Conservation (phyloP, 2,888 invertebrate genomes). For the Cordilura impudica region DNA sequence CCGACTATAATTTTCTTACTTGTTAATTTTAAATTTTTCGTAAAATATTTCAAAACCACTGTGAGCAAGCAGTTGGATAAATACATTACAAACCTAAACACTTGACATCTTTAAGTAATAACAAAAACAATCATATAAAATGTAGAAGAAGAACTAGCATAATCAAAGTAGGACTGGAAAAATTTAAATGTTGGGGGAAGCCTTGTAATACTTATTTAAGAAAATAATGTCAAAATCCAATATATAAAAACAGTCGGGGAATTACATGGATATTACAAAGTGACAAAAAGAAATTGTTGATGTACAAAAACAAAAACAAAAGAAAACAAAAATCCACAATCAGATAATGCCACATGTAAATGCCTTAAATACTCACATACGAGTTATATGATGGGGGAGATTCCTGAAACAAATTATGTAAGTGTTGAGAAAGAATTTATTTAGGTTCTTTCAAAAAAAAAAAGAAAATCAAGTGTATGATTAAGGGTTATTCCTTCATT, state of each 20-base stretch:
- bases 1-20: too few species aligned
- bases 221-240: slow-evolving; percentile 8
- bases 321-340: background rate
- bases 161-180: background rate
- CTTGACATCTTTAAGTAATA: slow-evolving; percentile 35
- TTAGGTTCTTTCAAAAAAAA: background rate
- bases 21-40: too few species aligned
- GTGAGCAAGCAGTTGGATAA: background rate
- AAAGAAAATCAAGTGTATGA: background rate
- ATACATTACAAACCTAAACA: background rate
- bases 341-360: background rate
- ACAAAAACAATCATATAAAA: slow-evolving; percentile 15
- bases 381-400: background rate
- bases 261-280: slow-evolving; percentile 12
- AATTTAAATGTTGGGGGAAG: background rate
- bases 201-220: slow-evolving; percentile 12
- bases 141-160: background rate
- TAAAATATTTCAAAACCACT: background rate
- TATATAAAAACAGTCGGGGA: background rate
- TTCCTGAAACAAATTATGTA: background rate
- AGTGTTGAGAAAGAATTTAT: background rate
- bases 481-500: background rate
- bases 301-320: background rate
- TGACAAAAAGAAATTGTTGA: slow-evolving; percentile 1
- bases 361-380: background rate